phyloP scores from a whole-genome alignment of 2,113 vertebrate species.

The Platysteira castanea region DNA sequence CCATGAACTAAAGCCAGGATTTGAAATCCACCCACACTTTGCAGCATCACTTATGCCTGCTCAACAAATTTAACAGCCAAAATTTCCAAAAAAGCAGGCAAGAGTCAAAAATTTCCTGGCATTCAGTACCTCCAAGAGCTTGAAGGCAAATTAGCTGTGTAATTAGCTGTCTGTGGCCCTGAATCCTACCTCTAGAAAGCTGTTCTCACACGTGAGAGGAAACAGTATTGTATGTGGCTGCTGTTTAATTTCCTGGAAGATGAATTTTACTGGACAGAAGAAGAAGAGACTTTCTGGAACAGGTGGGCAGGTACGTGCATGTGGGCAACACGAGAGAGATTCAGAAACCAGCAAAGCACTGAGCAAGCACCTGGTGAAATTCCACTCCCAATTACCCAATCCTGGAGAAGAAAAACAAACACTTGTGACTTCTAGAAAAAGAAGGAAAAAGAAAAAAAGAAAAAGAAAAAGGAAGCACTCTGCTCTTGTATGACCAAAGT shows the following conservation, averaged over 20 bases:
- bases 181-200: neutral
- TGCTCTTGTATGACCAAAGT: neutral
- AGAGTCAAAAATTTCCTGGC: neutral
- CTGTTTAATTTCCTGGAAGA: neutral
- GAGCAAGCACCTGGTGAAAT: neutral
- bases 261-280: conserved; percentile 11
- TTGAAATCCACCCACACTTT: neutral
- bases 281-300: neutral
- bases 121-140: neutral
- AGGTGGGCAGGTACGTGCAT: neutral
- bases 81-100: neutral
- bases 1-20: neutral
- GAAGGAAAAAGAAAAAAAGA: neutral
- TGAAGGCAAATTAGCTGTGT: conserved; percentile 17
- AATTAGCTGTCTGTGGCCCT: neutral
- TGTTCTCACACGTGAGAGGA: neutral
- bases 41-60: neutral
- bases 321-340: neutral
- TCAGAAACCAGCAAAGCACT: neutral
- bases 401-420: neutral
- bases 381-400: neutral
- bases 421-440: neutral
- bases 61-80: neutral
- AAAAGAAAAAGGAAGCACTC: neutral
- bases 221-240: neutral